phyloP scores from a whole-genome alignment of 2,797 vertebrate genomes.

The Sitta carolinensis region DNA sequence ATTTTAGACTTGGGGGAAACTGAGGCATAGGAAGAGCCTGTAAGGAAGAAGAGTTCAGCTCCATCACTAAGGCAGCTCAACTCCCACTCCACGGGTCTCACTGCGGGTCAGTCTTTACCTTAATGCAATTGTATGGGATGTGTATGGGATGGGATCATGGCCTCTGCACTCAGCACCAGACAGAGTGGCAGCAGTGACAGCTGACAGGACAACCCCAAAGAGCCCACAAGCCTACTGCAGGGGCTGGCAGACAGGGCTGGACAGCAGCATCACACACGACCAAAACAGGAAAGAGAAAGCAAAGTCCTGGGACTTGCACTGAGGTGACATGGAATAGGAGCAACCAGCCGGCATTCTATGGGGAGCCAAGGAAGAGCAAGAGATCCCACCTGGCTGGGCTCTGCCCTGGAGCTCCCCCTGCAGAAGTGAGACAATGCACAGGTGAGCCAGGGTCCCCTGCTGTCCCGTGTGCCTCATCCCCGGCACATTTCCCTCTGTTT shows the following conservation, averaged over 20 bases:
- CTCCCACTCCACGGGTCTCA: not conserved
- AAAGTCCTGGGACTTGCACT: not conserved
- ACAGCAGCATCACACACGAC: rapidly evolving
- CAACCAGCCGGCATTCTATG: not conserved
- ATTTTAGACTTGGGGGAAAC: not conserved
- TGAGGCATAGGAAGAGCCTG: not conserved
- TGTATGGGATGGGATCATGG: not conserved
- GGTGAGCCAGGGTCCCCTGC: rapidly evolving
- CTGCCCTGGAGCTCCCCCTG: not conserved
- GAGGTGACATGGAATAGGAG: not conserved
- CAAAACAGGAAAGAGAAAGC: not conserved
- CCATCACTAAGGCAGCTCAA: not conserved
- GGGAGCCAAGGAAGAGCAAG: not conserved
- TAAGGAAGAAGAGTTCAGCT: not conserved
- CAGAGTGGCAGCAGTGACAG: not conserved
- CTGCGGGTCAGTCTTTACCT: not conserved
- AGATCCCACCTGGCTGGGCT: not conserved
- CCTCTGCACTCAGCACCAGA: not conserved
- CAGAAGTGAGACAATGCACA: not conserved
- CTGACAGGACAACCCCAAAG: not conserved
- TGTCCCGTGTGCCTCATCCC: not conserved
- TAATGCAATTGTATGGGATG: rapidly evolving
- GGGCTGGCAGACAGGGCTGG: not conserved
- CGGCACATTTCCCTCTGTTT: not conserved
- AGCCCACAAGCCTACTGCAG: not conserved